phyloP scores from a whole-genome alignment of 2,797 vertebrate genomes.

The Acanthis flammea region DNA sequence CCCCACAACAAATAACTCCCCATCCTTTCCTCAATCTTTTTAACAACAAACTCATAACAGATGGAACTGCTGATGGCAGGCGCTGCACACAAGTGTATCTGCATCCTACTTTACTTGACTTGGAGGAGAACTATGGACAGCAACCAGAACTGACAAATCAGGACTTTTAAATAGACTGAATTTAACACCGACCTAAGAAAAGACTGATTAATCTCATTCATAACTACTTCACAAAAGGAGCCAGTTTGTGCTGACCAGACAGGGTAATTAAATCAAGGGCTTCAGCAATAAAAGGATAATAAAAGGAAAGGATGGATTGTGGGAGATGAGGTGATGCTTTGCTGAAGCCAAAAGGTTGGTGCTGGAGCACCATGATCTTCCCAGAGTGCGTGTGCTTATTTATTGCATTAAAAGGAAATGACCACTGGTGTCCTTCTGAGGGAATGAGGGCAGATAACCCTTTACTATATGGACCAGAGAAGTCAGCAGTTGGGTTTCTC shows the following conservation, averaged over 20 bases:
- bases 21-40: too few relatives aligned
- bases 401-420: neutral
- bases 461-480: rapidly evolving
- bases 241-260: neutral
- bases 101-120: neutral
- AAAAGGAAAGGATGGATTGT: neutral
- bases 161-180: neutral
- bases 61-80: neutral
- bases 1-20: too few relatives aligned
- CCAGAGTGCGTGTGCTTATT: too few relatives aligned
- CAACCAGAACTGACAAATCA: neutral
- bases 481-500: neutral
- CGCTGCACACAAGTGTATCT: neutral
- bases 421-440: neutral
- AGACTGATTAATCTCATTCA: neutral
- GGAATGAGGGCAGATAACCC: rapidly evolving
- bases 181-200: neutral
- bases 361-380: rapidly evolving
- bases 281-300: neutral
- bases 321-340: neutral
- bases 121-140: neutral
- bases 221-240: neutral
- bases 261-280: neutral
- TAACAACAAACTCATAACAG: too few relatives aligned
- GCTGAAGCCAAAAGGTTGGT: neutral